Evolutionary conservation across 2,888 invertebrate genomes (phyloP), one percentile per base, ranked within the genome.

Genomic region (Gari tellinella): DNA sequence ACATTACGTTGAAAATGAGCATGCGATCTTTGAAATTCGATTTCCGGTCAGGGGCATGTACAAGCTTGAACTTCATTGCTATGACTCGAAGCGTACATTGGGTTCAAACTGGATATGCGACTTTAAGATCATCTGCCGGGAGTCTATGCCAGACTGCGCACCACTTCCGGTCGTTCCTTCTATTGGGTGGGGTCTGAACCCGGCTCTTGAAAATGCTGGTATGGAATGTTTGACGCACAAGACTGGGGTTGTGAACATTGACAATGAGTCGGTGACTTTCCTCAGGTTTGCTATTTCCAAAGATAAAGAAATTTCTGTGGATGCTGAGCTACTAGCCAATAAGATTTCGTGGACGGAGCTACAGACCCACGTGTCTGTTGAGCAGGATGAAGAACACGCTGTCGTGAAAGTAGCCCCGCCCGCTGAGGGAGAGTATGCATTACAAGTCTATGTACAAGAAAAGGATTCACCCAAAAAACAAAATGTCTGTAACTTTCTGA

Each of bases 21-120:
- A 55, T 0, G 77, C 72, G 19, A 52, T 69, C 1, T 80, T 81
- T 58, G 77, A 83, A 52, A 68, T 83, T 15, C 61, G 83, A 37
- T 80, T 83, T 52, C 83, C 83, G 8, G 55, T 65, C 19, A 60
- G 57, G 17, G 83, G 83, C 4, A 65, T 63, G 2, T 83, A 79
- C 40, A 83, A 81, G 60, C 66, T 83, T 12, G 77, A 83, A 53
- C 51, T 83, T 14, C 70, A 72, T 43, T 83, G 83, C 45, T 58
- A 49, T 23, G 81, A 83, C 51, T 37, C 53, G 10, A 66, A 76
- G 10, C 23, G 56, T 19, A 43, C 57, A n/a, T 43, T 68, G 8
- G 49, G 68, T 10, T 72, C 80, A 14, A 62, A 72, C n/a, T 83
- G 81, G 83, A 61, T 83, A 15, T 80, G 79, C 45, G 81, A 83